Base-by-base conservation (phyloP, 2,797 vertebrate species). In the Lepus oiostolus region DNA sequence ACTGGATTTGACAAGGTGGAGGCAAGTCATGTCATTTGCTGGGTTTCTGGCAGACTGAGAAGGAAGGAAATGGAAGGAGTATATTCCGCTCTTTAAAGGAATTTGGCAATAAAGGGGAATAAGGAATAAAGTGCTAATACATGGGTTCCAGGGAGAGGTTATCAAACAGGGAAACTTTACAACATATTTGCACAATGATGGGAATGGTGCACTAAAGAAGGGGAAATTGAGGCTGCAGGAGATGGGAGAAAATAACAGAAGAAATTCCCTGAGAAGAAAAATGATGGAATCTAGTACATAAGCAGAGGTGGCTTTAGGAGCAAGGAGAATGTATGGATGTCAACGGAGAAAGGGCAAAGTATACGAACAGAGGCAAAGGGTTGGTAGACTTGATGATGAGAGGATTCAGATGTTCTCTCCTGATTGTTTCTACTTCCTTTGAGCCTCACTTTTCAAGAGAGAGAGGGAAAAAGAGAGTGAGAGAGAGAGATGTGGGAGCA, bases 341-440 rank as follows among this genome's bases (percentile, higher is more conserved):
- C 35, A 26, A 85, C 16, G 47, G 14, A 47, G 52, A 42, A 81
- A 70, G 26, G 2, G 26, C 65, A 26, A 80, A 71, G 14, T 5
- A 7, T 7, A 11, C 13, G 32, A 26, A 35, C 62, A 32, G 5
- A 62, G 21, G 21, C 38, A 28, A 24, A 67, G 5, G 14, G 13
- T 5, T 75, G 60, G 7, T 1, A 93, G 52, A 72, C 71, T 17
- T 28, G 42, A 4, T 14, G 22, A 67, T 65, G 12, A 92, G 42
- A 76, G 35, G 14, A 71, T n/a, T 91, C 32, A 9, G 42, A 87
- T 22, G 7, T 65, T 84, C 30, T 82, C 16, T 81, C 75, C 54
- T 84, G 67, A n/a, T 35, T 14, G 6, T 54, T 72, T 84, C 50
- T 85, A 10, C 72, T 84, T 76, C n/a, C n/a, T 77, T 89, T 90